Base-by-base conservation (phyloP, 2,888 invertebrate genomes). In the Dryadula phaetusa region DNA sequence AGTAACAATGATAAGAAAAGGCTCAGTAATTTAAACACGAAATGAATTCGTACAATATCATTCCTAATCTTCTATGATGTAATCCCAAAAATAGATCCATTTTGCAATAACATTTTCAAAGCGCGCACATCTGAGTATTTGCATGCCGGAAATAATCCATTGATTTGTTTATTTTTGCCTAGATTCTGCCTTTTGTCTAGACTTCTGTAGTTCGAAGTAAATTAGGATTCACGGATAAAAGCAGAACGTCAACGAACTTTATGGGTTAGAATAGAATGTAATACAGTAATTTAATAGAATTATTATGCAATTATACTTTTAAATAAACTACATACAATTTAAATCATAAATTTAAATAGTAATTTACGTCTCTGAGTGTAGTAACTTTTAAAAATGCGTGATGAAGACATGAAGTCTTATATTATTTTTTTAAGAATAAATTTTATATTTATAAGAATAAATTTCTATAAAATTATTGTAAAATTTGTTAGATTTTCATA, bases 91-190 rank as follows among this genome's bases (percentile, higher is more conserved):
- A 65, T 60, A 65, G 65, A 65, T 60, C 28, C 40, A 64, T 64
- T 49, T 64, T 49, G 47, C 47, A 58, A 64, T 42, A 49, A 40
- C 64, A 49, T 42, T 64, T 58, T 58, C 65, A 68, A 54, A 64
- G 49, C 62, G 37, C 56, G 62, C 58, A 53, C 56, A 66, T 60
- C 60, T 25, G 60, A 69, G 52, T 53, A 63, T 66, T 66, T 49
- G 42, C 47, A 64, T 44, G 58, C 47, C 63, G 69, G 67, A 66
- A 64, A 69, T 67, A 61, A 63, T 16, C 22, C 40, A 69, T 69
- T 63, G 69, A 66, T 66, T 63, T 60, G 58, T 52, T 53, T 69
- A 69, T 60, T 66, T 69, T 69, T 34, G 62, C 25, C 62, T 56
- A 28, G 40, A 46, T 12, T 65, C 58, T 65, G 49, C 20, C 40